Conservation (phyloP, 2,888 invertebrate species). For the Hemaris fuciformis region DNA sequence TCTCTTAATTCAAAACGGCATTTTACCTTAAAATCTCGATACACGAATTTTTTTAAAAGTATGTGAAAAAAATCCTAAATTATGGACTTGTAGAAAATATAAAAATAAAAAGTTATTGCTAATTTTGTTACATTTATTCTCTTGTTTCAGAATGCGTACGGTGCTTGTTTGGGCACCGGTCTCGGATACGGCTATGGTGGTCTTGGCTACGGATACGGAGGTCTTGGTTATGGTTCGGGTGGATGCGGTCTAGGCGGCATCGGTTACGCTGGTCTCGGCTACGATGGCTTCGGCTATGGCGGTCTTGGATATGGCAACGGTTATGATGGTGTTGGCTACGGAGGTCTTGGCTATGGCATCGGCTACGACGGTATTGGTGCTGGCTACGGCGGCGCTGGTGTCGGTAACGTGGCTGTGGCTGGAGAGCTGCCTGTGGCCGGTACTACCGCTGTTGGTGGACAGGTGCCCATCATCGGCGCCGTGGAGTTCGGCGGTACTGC, state of each 20-base stretch:
- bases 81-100: no score
- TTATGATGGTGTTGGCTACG: neutral
- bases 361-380: constrained; percentile 11
- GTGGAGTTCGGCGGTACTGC: constrained; percentile 38
- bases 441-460: constrained; percentile 33
- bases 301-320: constrained; percentile 3
- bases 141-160: neutral
- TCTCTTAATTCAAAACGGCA: no score
- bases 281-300: constrained; percentile 19
- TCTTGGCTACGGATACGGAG: constrained; percentile 5
- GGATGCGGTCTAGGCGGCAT: neutral
- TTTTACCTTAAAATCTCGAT: no score
- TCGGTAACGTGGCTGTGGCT: constrained; percentile 27
- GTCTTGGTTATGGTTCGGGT: constrained; percentile 17
- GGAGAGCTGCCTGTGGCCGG: constrained; percentile 35
- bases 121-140: no score
- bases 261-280: constrained; percentile 17
- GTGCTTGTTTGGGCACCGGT: neutral
- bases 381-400: constrained; percentile 21
- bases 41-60: no score
- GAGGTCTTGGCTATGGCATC: constrained; percentile 13
- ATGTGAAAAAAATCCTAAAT: no score
- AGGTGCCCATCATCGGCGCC: constrained; percentile 32
- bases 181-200: neutral
- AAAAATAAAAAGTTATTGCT: no score